phyloP scores from a whole-genome alignment of 2,113 vertebrate species.

The Crotalus viridis region DNA sequence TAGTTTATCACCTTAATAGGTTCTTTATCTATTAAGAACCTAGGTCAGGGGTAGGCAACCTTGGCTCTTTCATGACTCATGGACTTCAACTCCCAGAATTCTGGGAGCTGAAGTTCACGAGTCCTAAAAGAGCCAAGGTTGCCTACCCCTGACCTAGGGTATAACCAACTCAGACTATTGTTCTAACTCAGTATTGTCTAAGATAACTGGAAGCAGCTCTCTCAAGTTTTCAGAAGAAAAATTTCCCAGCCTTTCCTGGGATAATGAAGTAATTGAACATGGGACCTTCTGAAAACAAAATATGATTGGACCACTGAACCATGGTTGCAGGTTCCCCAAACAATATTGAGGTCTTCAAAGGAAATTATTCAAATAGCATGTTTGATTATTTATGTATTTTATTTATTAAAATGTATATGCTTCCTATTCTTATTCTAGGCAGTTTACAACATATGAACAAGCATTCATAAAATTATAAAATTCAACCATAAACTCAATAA shows the following conservation, averaged over 20 bases:
- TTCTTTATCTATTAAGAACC: neutral
- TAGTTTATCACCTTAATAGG: neutral
- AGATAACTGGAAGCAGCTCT: neutral
- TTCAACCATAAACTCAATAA: neutral
- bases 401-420: neutral
- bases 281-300: neutral
- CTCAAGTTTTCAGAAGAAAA: neutral
- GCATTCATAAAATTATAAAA: neutral
- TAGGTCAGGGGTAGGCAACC: too few species aligned
- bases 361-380: neutral
- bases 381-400: neutral
- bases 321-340: neutral
- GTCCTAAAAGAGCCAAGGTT: too few species aligned
- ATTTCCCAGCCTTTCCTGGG: neutral
- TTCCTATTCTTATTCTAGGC: neutral
- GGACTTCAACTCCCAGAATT: too few species aligned
- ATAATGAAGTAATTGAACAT: neutral
- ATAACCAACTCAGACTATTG: neutral
- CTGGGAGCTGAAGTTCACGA: too few species aligned
- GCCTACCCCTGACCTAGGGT: too few species aligned
- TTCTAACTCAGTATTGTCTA: neutral
- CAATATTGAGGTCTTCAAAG: slow-evolving; percentile 3
- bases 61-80: too few species aligned
- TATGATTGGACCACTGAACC: neutral
- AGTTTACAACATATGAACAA: neutral